Evolutionary conservation across 1,140 invertebrate genomes (phyloP).

Genomic region (Brachionus calyciflorus): DNA sequence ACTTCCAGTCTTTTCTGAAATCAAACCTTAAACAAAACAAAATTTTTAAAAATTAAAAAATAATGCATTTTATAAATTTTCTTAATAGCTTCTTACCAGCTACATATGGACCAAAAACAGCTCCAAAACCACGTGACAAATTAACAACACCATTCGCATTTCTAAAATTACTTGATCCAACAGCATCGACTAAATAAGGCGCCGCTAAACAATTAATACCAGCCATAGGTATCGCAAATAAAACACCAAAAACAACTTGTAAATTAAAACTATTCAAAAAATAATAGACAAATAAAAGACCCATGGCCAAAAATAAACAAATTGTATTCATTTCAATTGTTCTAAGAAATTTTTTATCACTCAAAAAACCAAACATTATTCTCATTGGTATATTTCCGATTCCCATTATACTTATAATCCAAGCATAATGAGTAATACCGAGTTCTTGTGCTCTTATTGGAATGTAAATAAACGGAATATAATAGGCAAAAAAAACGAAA

Average conservation of each 20-base stretch:
- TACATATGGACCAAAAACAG: background rate
- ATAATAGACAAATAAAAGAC: background rate
- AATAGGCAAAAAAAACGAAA: conserved; percentile 90
- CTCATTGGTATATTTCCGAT: conserved; percentile 65
- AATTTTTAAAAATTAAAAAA: background rate
- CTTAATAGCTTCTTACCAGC: too few species aligned
- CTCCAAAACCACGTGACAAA: conserved; percentile 9
- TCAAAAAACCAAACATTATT: conserved; percentile 55
- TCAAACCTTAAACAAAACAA: background rate
- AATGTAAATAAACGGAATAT: conserved; percentile 84
- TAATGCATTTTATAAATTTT: background rate
- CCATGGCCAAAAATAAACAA: background rate
- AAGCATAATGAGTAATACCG: conserved; percentile 7
- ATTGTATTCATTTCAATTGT: conserved; percentile 24
- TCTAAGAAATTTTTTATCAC: conserved; percentile 64
- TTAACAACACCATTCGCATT: conserved; percentile 33
- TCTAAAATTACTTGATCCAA: conserved; percentile 10
- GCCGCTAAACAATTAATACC: conserved; percentile 20
- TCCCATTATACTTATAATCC: conserved; percentile 64
- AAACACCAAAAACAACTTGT: background rate
- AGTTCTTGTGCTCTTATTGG: conserved; percentile 57
- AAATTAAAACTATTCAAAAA: background rate
- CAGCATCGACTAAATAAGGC: conserved; percentile 1
- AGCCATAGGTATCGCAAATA: conserved; percentile 24
- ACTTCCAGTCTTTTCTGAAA: background rate